These are phyloP conservation scores for Pteruthius melanotis DNA, from an alignment of 2,113 vertebrate species.

Conservation along the genomic window DNA sequence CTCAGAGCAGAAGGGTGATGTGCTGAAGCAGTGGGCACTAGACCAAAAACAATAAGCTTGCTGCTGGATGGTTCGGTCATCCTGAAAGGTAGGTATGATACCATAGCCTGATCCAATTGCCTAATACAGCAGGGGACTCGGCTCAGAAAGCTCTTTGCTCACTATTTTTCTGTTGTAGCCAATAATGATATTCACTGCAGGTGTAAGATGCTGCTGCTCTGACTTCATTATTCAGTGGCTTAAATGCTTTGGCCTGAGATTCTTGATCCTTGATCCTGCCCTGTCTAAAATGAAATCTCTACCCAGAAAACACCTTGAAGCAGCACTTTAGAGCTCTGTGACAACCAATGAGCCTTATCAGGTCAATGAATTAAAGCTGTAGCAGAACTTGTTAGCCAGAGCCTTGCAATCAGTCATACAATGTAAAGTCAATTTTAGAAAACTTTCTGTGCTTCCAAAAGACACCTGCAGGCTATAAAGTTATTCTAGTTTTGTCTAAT, in stretches of 20 bases:
- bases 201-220: not conserved
- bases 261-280: not conserved
- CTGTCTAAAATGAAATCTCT: slow-evolving; percentile 2
- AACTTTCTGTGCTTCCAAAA: not conserved
- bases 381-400: not conserved
- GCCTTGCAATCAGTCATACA: not conserved
- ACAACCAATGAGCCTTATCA: not conserved
- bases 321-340: not conserved
- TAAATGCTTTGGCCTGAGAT: not conserved
- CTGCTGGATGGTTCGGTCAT: not conserved
- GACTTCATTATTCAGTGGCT: not conserved
- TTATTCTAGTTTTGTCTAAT: not conserved
- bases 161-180: not conserved
- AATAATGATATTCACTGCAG: not conserved
- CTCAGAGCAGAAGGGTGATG: not conserved
- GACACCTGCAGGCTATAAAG: not conserved
- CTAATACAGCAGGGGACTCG: not conserved
- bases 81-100: not conserved
- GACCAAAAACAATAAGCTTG: not conserved
- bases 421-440: not conserved
- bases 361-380: not conserved
- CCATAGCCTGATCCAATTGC: not conserved
- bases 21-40: not conserved
- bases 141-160: not conserved
- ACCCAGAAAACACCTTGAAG: not conserved